A percentile compares a stretch with the other conserved stretches of the same genome.
These are phyloP conservation scores for Sesamia nonagrioides DNA, from an alignment of 1,140 invertebrate species.

Conservation along the genomic window DNA sequence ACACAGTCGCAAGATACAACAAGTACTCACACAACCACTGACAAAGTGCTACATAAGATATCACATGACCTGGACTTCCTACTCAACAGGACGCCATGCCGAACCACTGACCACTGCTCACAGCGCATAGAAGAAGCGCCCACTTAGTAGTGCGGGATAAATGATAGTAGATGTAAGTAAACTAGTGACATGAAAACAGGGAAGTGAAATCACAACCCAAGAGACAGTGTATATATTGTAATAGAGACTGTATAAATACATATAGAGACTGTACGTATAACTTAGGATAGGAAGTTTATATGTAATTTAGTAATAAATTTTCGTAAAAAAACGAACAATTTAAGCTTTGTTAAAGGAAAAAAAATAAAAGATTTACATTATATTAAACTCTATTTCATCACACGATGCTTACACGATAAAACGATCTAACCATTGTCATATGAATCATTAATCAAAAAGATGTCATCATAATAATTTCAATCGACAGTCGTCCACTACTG, in stretches of 20 bases:
- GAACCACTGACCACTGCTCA: conserved; percentile 52
- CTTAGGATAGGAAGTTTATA: no score
- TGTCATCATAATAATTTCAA: no score
- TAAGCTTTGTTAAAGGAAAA: neutral
- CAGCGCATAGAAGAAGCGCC: conserved; percentile 75
- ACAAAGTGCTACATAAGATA: conserved; percentile 91
- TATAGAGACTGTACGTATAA: no score
- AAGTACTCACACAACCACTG: conserved; percentile 76
- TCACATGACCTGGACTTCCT: conserved; percentile 91
- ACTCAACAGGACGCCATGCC: conserved; percentile 88
- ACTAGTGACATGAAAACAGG: no score
- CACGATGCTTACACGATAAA: neutral
- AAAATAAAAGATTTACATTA: neutral
- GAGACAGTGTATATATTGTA: no score
- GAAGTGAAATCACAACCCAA: no score
- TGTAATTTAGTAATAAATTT: no score
- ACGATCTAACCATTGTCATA: neutral
- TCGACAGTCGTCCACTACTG: no score
- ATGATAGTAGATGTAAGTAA: neutral
- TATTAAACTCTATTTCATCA: no score
- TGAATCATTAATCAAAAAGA: no score
- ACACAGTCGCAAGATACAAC: conserved; percentile 69
- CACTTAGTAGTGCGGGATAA: conserved; percentile 64
- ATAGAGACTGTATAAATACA: no score
- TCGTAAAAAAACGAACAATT: no score